Evolutionary conservation across 2,888 invertebrate genomes (phyloP).

Genomic region (Troides oblongomaculatus): DNA sequence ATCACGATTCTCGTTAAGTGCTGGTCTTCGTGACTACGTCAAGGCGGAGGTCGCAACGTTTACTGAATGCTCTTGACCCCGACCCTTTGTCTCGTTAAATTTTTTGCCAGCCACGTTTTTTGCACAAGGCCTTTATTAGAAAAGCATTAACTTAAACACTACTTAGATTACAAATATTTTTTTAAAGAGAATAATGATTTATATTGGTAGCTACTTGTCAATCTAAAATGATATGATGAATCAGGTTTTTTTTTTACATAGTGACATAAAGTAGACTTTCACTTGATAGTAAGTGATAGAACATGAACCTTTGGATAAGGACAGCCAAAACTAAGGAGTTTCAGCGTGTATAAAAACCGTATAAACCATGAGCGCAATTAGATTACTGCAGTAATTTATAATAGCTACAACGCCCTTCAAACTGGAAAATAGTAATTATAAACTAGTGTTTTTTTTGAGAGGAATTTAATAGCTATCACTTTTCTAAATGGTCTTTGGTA

Average conservation of each 20-base stretch:
- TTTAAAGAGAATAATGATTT: neutral
- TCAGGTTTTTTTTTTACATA: neutral
- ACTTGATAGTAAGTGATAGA: neutral
- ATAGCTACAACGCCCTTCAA: too few relatives aligned
- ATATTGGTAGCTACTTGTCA: neutral
- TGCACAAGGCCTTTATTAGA: neutral
- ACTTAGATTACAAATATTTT: neutral
- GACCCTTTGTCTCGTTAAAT: constrained; percentile 5
- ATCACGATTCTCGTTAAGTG: constrained; percentile 2
- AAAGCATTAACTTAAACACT: neutral
- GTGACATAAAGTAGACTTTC: neutral
- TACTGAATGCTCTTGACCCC: constrained; percentile 18
- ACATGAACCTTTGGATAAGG: too few relatives aligned
- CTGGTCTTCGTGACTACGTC: constrained; percentile 17
- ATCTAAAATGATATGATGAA: neutral
- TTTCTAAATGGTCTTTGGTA: too few relatives aligned
- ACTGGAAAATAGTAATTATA: too few relatives aligned
- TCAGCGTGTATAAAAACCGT: too few relatives aligned
- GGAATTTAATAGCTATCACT: too few relatives aligned
- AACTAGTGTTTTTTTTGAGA: too few relatives aligned
- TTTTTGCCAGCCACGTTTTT: constrained; percentile 3
- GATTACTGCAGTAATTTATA: too few relatives aligned
- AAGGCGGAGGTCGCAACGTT: constrained; percentile 15
- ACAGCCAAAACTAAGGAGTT: too few relatives aligned
- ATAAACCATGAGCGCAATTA: too few relatives aligned